Base-by-base conservation (phyloP, 2,888 invertebrate genomes). In the Phalangium opilio region DNA sequence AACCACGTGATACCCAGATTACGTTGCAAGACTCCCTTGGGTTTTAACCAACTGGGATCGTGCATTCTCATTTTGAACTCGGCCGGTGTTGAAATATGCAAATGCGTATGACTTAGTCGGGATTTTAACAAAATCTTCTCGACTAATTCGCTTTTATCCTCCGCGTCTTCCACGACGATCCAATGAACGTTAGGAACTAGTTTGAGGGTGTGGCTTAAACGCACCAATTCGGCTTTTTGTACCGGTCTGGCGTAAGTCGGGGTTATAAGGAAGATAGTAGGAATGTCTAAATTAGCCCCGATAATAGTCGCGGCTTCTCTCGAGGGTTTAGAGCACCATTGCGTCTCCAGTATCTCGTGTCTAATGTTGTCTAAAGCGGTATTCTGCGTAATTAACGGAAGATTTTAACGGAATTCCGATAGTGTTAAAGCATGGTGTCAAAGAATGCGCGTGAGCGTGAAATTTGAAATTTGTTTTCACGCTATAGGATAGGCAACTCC, bases 101-200 rank as follows among this genome's bases (percentile, higher is more conserved):
- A 65, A 57, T 71, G 72, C 32, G 81, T 78, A 60, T 77, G 79
- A 47, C 73, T 73, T 18, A 85, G 64, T 11, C 73, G 75, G 36
- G 79, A 77, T 41, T 75, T 74, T 48, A 71, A 68, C 14, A 93
- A 69, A 18, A 90, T 70, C 53, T 79, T 78, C 5, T 72, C 72
- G 2, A 93, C 85, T 47, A 87, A 70, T 18, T 68, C 64, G 1
- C 81, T 80, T 63, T 76, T 83, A 7, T 65, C 64, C 14, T 71
- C 70, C 0, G 86, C 74, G 67, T 95, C 95, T 70, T 95, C 93
- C 27, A 95, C 76, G 38, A 95, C 71, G 55, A 95, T 79, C 95
- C 95, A 95, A 63, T 89, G 83, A 49, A 95, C 73, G 64, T 86
- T 84, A 52, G 83, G 81, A 50, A 90, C 78, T 38, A 38, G 2